These are phyloP conservation scores for Chorisops tibialis DNA, from an alignment of 2,888 invertebrate genomes.

Conservation along the genomic window DNA sequence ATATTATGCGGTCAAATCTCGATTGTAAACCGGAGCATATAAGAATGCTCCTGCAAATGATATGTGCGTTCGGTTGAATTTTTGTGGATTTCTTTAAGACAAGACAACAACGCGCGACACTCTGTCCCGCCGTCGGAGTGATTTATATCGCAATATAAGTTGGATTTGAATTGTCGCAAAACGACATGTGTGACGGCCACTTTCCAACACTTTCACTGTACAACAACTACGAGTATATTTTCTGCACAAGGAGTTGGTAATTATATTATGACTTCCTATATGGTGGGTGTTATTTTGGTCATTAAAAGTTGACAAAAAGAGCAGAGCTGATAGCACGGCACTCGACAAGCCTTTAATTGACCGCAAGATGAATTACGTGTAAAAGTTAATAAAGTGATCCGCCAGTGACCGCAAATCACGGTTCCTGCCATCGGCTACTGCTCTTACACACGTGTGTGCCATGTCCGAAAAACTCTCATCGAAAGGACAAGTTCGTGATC, in stretches of 20 bases:
- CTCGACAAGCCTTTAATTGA: constrained; percentile 14
- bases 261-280: background rate
- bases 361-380: constrained; percentile 26
- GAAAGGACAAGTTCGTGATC: constrained; percentile 6
- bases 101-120: constrained; percentile 17
- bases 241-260: too few relatives aligned
- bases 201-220: too few relatives aligned
- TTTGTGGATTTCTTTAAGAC: background rate
- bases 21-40: constrained; percentile 15
- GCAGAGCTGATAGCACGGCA: constrained; percentile 11
- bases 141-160: constrained; percentile 20
- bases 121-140: constrained; percentile 12
- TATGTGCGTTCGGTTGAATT: constrained; percentile 2
- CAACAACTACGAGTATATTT: too few relatives aligned
- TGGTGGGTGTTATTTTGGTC: constrained; percentile 1
- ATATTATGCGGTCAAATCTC: constrained; percentile 18
- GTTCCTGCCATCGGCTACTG: constrained; percentile 14
- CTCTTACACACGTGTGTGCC: constrained; percentile 3
- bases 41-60: constrained; percentile 14
- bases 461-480: background rate
- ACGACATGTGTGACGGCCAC: too few relatives aligned
- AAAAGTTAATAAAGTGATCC: constrained; percentile 25
- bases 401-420: constrained; percentile 19
- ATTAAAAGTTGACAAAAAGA: constrained; percentile 5
- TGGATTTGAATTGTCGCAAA: constrained; percentile 8